phyloP scores from a whole-genome alignment of 2,113 vertebrate species.

The Elephas maximus region DNA sequence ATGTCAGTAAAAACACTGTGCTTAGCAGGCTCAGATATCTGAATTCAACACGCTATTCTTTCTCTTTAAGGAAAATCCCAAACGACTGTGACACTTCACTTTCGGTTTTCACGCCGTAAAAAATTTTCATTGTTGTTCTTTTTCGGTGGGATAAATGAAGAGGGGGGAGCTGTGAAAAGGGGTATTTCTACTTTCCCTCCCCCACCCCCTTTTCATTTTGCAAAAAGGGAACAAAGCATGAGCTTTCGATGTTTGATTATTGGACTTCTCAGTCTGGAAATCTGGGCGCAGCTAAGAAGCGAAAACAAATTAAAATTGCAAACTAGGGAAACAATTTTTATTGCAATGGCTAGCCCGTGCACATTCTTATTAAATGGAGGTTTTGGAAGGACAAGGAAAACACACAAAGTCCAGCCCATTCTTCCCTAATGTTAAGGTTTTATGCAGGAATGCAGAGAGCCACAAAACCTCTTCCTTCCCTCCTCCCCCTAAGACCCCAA shows the following conservation, averaged over 20 bases:
- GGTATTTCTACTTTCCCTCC: conserved; percentile 56
- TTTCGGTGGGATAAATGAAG: conserved; percentile 71
- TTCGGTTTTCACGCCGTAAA: conserved; percentile 82
- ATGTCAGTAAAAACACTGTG: conserved; percentile 73
- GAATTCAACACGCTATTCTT: conserved; percentile 71
- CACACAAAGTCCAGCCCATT: conserved; percentile 66
- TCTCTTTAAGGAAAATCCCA: conserved; percentile 75
- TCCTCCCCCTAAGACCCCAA: conserved; percentile 69
- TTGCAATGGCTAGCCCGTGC: conserved; percentile 73
- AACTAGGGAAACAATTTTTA: conserved; percentile 64
- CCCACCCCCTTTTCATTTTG: conserved; percentile 49
- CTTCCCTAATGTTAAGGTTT: conserved; percentile 74
- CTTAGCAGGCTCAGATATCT: conserved; percentile 65
- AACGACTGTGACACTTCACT: conserved; percentile 80
- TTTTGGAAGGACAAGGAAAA: conserved; percentile 67
- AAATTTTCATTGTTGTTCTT: conserved; percentile 81
- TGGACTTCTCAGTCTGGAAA: conserved; percentile 68
- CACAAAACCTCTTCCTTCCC: conserved; percentile 73
- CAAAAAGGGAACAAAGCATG: conserved; percentile 61
- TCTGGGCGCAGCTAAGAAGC: conserved; percentile 66
- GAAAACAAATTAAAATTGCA: conserved; percentile 69
- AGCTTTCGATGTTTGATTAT: conserved; percentile 54
- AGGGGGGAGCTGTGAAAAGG: conserved; percentile 63
- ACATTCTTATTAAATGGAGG: conserved; percentile 57
- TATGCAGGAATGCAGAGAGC: conserved; percentile 79